Percentiles rank a stretch among this genome's conserved stretches.
Evolutionary conservation across 2,888 invertebrate species (phyloP).

Genomic region (Rhorus exstirpatorius): DNA sequence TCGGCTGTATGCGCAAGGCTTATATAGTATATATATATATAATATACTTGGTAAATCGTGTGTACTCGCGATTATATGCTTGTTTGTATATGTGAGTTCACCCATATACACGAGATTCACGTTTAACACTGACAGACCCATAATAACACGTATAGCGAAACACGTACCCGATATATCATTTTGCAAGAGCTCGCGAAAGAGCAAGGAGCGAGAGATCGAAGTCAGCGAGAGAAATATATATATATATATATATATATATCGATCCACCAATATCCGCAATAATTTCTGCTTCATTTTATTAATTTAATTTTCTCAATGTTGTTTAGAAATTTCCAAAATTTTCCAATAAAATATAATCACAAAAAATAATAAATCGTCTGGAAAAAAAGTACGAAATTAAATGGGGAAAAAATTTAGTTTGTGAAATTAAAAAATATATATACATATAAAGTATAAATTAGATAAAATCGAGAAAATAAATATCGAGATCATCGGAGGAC

Average conservation of each 20-base stretch:
- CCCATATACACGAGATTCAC: not conserved
- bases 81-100: not conserved
- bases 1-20: constrained; percentile 6
- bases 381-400: no score
- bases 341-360: no score
- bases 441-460: no score
- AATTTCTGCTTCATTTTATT: no score
- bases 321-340: no score
- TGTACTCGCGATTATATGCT: not conserved
- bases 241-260: no score
- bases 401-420: no score
- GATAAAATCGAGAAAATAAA: no score
- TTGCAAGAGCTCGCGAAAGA: constrained; percentile 33
- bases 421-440: no score
- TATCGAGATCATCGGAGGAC: not conserved
- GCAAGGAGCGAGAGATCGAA: not conserved
- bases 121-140: not conserved
- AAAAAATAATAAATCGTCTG: no score
- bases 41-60: no score
- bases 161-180: constrained; percentile 32
- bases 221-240: not conserved
- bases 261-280: not conserved
- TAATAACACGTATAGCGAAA: not conserved
- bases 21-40: not conserved
- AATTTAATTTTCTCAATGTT: no score